These are phyloP conservation scores for Hetaerina titia DNA, from an alignment of 2,888 invertebrate species.

Conservation along the genomic window DNA sequence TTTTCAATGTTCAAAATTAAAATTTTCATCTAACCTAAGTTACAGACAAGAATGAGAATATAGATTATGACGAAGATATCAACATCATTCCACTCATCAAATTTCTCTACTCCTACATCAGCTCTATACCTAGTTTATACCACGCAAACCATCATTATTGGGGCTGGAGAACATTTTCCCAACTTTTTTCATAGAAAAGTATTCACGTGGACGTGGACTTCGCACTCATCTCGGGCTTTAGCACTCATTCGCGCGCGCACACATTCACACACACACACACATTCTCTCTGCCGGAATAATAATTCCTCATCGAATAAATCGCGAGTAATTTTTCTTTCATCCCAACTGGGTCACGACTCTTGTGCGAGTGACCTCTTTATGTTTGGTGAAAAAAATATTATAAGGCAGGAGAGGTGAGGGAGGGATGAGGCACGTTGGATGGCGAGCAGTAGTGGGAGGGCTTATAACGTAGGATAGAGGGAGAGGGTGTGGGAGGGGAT, in stretches of 20 bases:
- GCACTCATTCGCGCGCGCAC: background rate
- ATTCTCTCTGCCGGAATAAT: constrained; percentile 13
- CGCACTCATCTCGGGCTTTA: background rate
- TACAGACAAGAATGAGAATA: too few species aligned
- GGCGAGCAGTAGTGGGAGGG: background rate
- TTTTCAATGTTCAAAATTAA: too few species aligned
- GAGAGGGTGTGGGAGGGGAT: background rate
- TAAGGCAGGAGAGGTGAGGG: background rate
- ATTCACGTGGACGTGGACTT: background rate
- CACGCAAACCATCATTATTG: background rate
- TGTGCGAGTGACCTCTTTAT: constrained; percentile 36
- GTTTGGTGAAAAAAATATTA: background rate
- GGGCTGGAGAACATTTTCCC: background rate
- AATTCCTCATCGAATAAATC: constrained; percentile 49
- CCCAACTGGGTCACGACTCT: constrained; percentile 55
- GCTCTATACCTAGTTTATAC: background rate
- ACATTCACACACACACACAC: background rate
- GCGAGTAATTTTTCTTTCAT: constrained; percentile 41
- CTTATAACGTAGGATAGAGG: background rate
- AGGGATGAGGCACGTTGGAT: background rate
- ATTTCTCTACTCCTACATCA: background rate
- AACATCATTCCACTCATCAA: too few species aligned
- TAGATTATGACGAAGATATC: too few species aligned
- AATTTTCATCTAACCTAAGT: too few species aligned
- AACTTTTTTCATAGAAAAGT: background rate